Evolutionary conservation across 2,888 invertebrate genomes (phyloP), one percentile per base, ranked within the genome.

Genomic region (Spisula solida): DNA sequence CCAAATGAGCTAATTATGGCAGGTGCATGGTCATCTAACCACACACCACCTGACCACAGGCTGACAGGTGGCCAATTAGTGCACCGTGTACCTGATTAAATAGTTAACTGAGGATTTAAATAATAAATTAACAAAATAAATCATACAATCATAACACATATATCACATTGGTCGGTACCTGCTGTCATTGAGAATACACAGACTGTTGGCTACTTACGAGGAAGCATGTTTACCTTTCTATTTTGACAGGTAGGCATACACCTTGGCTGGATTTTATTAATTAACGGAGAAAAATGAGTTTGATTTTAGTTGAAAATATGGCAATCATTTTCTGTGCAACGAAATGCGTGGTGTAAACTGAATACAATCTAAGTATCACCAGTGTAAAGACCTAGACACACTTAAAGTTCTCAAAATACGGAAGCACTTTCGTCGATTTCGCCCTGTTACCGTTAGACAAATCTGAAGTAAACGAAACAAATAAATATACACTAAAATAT

Each of bases 381-480:
- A 31, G 31, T 18, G 18, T 25, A 75, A 75, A 25, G 31, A 34
- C 34, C 34, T 75, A 18, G 12, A 75, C 18, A 31, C 10, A 70
- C 70, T 29, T 29, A 16, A 75, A 75, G 34, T 75, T 75, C 75
- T 75, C 31, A 31, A 70, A 75, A 75, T 75, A 75, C 75, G 75
- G 75, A 75, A 75, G 75, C 75, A 75, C 75, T 75, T 41, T 75
- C 31, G 75, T 34, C 75, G 31, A 75, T 75, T 75, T 75, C 75
- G 75, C 34, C 75, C 34, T 31, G 75, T 34, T 75, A 25, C n/a
- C 31, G 29, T 75, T 75, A 75, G 34, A 25, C n/a, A 18, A 75
- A 75, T 75, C 18, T 4, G 31, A 34, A 16, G 0, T 31, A 31
- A 34, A 75, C 75, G 75, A 75, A 75, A 75, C 12, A 75, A 18